Evolutionary conservation across 1,140 invertebrate genomes (phyloP), one percentile per base, ranked within the genome.

Genomic region (Alviniconcha marisindica): DNA sequence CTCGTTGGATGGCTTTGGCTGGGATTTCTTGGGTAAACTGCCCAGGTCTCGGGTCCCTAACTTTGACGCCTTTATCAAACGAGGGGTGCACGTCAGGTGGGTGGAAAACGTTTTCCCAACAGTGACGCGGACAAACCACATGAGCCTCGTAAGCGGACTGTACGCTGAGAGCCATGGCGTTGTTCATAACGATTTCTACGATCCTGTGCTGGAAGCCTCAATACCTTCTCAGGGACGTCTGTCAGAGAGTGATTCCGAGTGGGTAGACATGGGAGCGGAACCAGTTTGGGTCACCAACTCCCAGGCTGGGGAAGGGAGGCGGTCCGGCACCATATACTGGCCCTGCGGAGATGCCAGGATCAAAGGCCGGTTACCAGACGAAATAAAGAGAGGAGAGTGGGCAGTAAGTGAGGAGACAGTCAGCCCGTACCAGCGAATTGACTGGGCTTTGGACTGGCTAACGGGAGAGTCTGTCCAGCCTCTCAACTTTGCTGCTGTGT

Each of bases 41-140:
- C 73, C 73, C 3, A 28, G 7, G 24, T 51, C 40, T 42, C 24
- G 2, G 5, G 4, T 51, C 28, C 84, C 84, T 28, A 91, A 93
- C 86, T 92, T 93, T 90, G 84, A 90, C 80, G 80, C 81, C 85
- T 81, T 94, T 82, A 88, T 92, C 28, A 83, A 86, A 63, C 74
- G 89, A 78, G 92, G 93, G 28, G 91, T 89, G 21, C 83, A 84
- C 63, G 91, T 92, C 2, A 79, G 84, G 77, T 87, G 87, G 73
- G 60, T 92, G 44, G 88, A 88, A 81, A 92, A 96, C 88, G 93
- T 95, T 40, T 97, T 96, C 92, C 93, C 95, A 0, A 96, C 96
- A 2, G 96, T 96, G 93, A 97, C 96, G 1, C 96, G 96, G 91
- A 96, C 96, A 1, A 97, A 97, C 93, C 96, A 97, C 93, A 96